Base-by-base conservation (phyloP, 2,797 vertebrate species). In the Pangasius sanitwongsei region DNA sequence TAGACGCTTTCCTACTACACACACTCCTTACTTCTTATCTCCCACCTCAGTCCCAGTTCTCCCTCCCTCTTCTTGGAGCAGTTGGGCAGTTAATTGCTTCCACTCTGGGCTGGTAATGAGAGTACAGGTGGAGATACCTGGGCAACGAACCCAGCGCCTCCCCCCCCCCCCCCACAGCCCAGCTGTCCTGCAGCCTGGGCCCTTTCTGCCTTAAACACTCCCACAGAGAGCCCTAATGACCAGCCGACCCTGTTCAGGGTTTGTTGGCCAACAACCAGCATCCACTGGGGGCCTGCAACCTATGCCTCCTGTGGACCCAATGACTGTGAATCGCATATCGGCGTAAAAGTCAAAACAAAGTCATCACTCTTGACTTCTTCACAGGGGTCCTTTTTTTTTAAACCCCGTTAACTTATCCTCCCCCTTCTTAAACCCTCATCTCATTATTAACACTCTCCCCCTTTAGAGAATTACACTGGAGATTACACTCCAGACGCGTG, bases 51-150 rank as follows among this genome's bases (percentile, higher is more conserved):
- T 37, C 61, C 78, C 55, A 59, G 80, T 48, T 75, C 85, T 89
- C 59, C 85, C 86, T 87, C 80, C 69, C 69, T 59, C 18, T 48
- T 67, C 31, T 74, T 87, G 86, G 87, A 92, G 91, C 93, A 94
- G 92, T 91, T 89, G 91, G 88, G 86, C 82, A 20, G 92, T 95
- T 98, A 97, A 98, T 97, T 97, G 96, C 94, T 95, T 96, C 92
- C 92, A 91, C 93, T 94, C 96, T 90, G 81, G 94, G 92, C 86
- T 93, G 93, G 95, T 93, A 93, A 95, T 95, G 94, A 96, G 94
- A 94, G 95, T 97, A 95, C 97, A 97, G 97, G 97, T 97, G 95
- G 94, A 94, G 92, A 93, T 94, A 97, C 97, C 97, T 97, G 97
- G 96, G 94, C 95, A 94, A 95, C 94, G 93, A 94, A 94, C 93